Evolutionary conservation across 2,797 vertebrate species (phyloP).

Genomic region (Pseudocheirus occidentalis): DNA sequence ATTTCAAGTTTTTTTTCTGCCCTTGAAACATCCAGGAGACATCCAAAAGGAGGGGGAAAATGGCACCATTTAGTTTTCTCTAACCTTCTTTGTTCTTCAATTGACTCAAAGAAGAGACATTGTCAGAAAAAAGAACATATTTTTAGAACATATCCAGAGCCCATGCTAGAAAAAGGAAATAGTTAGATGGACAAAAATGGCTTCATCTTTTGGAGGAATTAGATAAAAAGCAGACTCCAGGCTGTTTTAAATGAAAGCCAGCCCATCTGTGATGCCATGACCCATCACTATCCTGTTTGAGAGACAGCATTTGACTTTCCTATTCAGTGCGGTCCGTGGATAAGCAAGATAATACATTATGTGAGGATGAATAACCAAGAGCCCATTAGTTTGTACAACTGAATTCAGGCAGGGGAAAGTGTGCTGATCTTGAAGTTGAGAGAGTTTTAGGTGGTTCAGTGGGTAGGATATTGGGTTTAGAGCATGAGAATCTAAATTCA

Average conservation of each 20-base stretch:
- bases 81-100: not conserved
- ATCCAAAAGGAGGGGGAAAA: not conserved
- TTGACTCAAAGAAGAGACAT: not conserved
- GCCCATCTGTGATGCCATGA: not conserved
- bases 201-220: not conserved
- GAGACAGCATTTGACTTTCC: not conserved
- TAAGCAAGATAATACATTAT: accelerated
- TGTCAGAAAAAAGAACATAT: not conserved
- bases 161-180: not conserved
- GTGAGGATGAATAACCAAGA: not conserved
- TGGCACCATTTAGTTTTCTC: not conserved
- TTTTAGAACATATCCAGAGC: not conserved
- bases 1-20: not conserved
- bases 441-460: not conserved
- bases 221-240: not conserved
- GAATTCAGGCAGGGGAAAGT: not conserved
- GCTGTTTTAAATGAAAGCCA: not conserved
- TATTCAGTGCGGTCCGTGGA: not conserved
- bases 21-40: not conserved
- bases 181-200: not conserved
- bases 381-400: not conserved
- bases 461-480: not conserved
- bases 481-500: not conserved
- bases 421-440: not conserved
- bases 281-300: not conserved